A percentile compares a stretch with the other conserved stretches of the same genome.
These are phyloP conservation scores for Chelonus formosanus DNA, from an alignment of 2,888 invertebrate species.

Conservation along the genomic window DNA sequence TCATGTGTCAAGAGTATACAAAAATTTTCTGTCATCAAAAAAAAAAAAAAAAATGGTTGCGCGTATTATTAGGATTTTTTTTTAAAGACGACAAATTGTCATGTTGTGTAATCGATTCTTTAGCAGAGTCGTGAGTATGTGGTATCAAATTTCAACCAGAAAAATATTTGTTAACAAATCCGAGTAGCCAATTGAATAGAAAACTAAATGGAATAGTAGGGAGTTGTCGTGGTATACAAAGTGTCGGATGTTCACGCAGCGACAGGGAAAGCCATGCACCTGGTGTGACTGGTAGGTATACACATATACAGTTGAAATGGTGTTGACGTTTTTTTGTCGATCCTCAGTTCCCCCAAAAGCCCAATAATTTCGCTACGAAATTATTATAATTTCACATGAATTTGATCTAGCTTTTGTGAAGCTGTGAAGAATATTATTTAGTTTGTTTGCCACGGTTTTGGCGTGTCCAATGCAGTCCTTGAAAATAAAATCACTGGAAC, in stretches of 20 bases:
- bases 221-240: conserved; percentile 38
- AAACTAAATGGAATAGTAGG: conserved; percentile 15
- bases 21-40: no score
- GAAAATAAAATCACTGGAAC: no score
- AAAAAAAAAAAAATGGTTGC: no score
- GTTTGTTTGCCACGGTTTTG: no score
- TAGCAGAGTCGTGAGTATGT: background rate
- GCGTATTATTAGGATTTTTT: background rate
- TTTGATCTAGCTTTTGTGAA: no score
- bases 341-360: conserved; percentile 22
- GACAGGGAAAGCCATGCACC: conserved; percentile 38
- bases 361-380: conserved; percentile 51
- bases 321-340: no score
- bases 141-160: conserved; percentile 38
- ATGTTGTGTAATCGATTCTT: conserved; percentile 10
- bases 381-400: conserved; percentile 54
- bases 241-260: conserved; percentile 41
- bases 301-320: background rate
- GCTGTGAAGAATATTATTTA: no score
- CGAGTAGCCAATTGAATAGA: conserved; percentile 40
- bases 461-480: no score
- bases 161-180: conserved; percentile 57
- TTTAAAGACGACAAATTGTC: conserved; percentile 8
- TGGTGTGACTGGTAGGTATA: conserved; percentile 35
- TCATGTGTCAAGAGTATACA: no score